phyloP scores from a whole-genome alignment of 2,113 vertebrate genomes.

The Nipponia nippon region DNA sequence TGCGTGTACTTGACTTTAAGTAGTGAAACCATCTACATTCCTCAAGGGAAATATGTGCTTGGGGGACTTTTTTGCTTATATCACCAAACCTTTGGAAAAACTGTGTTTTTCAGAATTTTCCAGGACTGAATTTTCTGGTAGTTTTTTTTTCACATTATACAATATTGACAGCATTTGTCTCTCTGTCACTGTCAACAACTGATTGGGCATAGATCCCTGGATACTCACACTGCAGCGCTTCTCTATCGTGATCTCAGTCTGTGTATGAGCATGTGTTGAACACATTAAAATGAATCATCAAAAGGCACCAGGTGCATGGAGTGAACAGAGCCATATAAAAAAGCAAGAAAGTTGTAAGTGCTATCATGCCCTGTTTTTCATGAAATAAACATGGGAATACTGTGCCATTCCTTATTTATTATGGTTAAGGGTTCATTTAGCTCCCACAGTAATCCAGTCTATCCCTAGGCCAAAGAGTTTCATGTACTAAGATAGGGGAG shows the following conservation, averaged over 20 bases:
- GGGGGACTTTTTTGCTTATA: neutral
- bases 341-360: neutral
- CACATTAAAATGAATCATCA: slow-evolving; percentile 62
- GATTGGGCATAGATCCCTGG: slow-evolving; percentile 27
- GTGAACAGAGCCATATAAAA: slow-evolving; percentile 23
- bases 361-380: slow-evolving; percentile 33
- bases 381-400: slow-evolving; percentile 26
- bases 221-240: neutral
- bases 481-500: neutral
- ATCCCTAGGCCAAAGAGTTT: neutral
- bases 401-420: neutral
- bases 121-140: neutral
- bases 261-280: slow-evolving; percentile 28
- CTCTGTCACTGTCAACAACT: slow-evolving; percentile 21
- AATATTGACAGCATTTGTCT: slow-evolving; percentile 48
- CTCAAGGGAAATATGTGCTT: neutral
- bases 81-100: neutral
- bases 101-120: neutral
- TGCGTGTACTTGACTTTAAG: neutral
- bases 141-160: neutral
- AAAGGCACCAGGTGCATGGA: slow-evolving; percentile 51
- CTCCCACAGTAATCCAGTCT: neutral
- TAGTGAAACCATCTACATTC: slow-evolving; percentile 4
- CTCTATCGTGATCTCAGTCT: neutral
- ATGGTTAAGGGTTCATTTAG: neutral